phyloP scores from a whole-genome alignment of 2,797 vertebrate species.

The Heliangelus exortis region DNA sequence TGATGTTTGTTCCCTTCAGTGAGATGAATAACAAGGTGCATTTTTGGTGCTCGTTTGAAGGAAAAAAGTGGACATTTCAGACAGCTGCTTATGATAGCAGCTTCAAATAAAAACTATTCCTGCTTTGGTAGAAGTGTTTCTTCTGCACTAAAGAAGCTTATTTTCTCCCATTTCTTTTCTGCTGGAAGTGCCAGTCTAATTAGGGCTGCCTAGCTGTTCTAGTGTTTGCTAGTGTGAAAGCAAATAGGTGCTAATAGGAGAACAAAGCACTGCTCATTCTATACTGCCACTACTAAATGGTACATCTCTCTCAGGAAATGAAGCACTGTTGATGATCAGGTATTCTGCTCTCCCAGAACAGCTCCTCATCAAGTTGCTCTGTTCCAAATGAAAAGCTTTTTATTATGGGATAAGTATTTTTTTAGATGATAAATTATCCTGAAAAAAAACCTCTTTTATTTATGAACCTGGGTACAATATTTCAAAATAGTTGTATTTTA shows the following conservation, averaged over 20 bases:
- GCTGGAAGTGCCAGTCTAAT: not conserved
- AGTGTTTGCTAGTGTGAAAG: not conserved
- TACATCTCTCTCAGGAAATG: not conserved
- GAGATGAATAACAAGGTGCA: not conserved
- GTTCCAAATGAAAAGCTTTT: not conserved
- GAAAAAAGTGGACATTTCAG: not conserved
- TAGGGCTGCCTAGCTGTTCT: not conserved
- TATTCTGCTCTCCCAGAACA: not conserved
- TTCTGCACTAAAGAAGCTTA: not conserved
- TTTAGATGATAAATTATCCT: not conserved
- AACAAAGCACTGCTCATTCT: not conserved
- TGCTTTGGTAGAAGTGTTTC: not conserved
- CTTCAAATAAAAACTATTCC: not conserved
- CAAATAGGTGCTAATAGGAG: not conserved
- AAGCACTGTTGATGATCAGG: accelerated
- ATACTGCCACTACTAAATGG: not conserved
- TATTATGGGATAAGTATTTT: not conserved
- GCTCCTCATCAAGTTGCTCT: not conserved
- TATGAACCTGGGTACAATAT: not conserved
- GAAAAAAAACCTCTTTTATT: not conserved
- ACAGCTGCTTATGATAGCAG: not conserved
- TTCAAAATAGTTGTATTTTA: not conserved
- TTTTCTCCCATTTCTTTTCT: not conserved
- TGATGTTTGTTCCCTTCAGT: not conserved
- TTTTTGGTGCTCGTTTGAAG: not conserved